phyloP scores from a whole-genome alignment of 2,888 invertebrate genomes.

The Pteria penguin region DNA sequence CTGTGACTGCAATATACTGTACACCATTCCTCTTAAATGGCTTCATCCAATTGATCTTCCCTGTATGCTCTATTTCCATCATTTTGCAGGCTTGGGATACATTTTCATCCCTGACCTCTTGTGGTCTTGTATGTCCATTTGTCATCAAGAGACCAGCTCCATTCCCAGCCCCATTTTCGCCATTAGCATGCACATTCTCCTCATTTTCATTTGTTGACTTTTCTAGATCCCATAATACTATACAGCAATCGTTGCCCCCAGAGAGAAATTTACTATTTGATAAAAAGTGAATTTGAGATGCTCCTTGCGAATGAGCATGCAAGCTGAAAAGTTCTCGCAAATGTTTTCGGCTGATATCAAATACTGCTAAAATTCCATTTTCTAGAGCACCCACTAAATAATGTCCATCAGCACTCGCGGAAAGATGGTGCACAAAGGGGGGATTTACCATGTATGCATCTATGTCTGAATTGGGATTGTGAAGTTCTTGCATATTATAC shows the following conservation, averaged over 20 bases:
- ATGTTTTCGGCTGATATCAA: slow-evolving; percentile 68
- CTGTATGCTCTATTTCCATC: slow-evolving; percentile 59
- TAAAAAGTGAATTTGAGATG: slow-evolving; percentile 76
- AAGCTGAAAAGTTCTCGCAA: slow-evolving; percentile 66
- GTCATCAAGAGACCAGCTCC: slow-evolving; percentile 1
- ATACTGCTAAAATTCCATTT: slow-evolving; percentile 74
- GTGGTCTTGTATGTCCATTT: slow-evolving; percentile 54
- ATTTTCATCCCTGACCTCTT: slow-evolving; percentile 58
- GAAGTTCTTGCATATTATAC: slow-evolving; percentile 75
- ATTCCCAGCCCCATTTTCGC: slow-evolving; percentile 5
- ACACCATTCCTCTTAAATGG: slow-evolving; percentile 55
- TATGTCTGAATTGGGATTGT: slow-evolving; percentile 61
- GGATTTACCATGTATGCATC: slow-evolving; percentile 76
- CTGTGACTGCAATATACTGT: slow-evolving; percentile 69
- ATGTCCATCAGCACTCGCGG: slow-evolving; percentile 61
- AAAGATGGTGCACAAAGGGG: slow-evolving; percentile 75
- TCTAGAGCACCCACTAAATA: slow-evolving; percentile 74
- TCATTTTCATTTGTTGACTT: slow-evolving; percentile 45
- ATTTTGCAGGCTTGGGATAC: slow-evolving; percentile 62
- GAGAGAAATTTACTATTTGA: slow-evolving; percentile 65
- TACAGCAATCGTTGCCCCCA: slow-evolving; percentile 74
- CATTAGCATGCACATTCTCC: not conserved
- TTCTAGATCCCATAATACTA: slow-evolving; percentile 72
- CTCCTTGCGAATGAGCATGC: slow-evolving; percentile 75
- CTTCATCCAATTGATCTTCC: slow-evolving; percentile 77